A percentile compares a stretch with the other conserved stretches of the same genome.
phyloP scores from a whole-genome alignment of 30 jellyfish, hydroid and myxozoan species.

The Aurelia coerulea region DNA sequence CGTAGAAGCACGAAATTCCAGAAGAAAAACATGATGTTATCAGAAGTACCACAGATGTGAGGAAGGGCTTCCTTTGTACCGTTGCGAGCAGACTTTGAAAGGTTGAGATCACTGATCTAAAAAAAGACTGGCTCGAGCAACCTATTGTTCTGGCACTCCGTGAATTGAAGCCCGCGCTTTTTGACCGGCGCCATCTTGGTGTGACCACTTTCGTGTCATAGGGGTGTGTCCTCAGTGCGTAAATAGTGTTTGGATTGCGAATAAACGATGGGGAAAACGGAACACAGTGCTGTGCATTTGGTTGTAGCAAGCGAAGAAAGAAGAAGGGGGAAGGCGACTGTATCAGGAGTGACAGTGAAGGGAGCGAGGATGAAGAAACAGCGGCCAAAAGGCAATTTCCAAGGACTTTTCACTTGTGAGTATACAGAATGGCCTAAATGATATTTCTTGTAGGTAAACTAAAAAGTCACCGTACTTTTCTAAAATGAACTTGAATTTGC shows the following conservation, averaged over 20 bases:
- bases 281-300: conserved; percentile 19
- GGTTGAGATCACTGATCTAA: too few species aligned
- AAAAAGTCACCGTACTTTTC: too few species aligned
- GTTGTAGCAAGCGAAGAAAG: conserved; percentile 14
- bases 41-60: too few species aligned
- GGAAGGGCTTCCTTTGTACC: too few species aligned
- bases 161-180: conserved; percentile 8
- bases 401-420: conserved; percentile 38
- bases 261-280: background rate
- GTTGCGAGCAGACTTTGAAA: too few species aligned
- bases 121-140: too few species aligned
- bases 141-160: conserved; percentile 3
- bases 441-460: too few species aligned
- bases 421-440: background rate
- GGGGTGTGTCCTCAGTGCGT: background rate
- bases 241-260: background rate
- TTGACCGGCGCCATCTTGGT: conserved; percentile 8
- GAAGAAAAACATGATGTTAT: too few species aligned
- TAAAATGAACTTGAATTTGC: background rate
- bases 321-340: background rate
- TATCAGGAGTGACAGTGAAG: conserved; percentile 33
- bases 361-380: conserved; percentile 25
- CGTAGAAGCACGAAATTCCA: too few species aligned
- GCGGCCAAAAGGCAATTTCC: conserved; percentile 20
- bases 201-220: background rate